Evolutionary conservation across 2,113 vertebrate genomes (phyloP), one percentile per base, ranked within the genome.

Genomic region (Melanotaenia duboulayi): DNA sequence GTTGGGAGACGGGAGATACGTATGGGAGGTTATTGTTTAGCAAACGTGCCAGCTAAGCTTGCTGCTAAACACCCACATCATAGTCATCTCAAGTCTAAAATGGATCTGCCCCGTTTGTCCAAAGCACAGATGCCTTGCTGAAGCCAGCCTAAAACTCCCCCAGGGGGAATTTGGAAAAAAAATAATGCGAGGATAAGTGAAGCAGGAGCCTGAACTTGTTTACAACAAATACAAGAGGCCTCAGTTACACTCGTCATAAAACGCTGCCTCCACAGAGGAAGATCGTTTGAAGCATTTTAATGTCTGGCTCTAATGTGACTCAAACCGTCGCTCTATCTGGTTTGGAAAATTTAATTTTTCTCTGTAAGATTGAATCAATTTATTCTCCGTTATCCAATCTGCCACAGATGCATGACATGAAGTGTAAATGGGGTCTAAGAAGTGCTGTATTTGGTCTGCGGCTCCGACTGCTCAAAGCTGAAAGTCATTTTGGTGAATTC

Each of bases 41-140:
- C 24, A 10, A 40, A 42, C 76, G 40, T 81, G 72, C 80, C 50
- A 19, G 72, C 61, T 73, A 23, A 74, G 72, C 52, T 79, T 74
- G 76, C 86, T 76, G 76, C 84, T 71, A 50, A 76, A 51, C 84
- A 77, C 62, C 54, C 78, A 71, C 79, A 78, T 89, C 59, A 25
- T 61, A 62, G 63, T 81, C 75, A 51, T 77, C 62, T 9, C 75
- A 75, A 72, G 44, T 61, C 37, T 56, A 65, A 57, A 76, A 69
- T 65, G 32, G 46, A 74, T 73, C 51, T 24, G 52, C 44, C 57
- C 4, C 44, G 28, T 73, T 69, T 75, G 67, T 77, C 20, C 39
- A 20, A 64, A 48, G 13, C 55, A 11, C 20, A 63, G 19, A 4
- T 13, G 73, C 48, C 63, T 67, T 65, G 46, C n/a, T 37, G 25